Conservation (phyloP, 2,888 invertebrate genomes). For the Spisula subtruncata region DNA sequence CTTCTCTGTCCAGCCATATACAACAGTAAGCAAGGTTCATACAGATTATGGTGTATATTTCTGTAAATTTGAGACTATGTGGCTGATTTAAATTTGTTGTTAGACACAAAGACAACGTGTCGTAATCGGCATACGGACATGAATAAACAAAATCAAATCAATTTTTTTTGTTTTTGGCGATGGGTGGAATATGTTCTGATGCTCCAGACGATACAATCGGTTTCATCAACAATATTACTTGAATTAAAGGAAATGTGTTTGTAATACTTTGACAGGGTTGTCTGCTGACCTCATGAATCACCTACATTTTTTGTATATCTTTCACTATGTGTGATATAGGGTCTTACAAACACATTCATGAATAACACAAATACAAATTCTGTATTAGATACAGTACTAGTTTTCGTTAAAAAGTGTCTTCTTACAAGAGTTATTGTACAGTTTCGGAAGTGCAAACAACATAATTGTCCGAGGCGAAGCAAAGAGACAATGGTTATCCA, state of each 20-base stretch:
- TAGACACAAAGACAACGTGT: not conserved
- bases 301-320: too few species aligned
- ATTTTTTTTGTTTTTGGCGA: not conserved
- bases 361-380: not conserved
- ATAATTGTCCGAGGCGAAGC: too few species aligned
- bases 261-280: not conserved
- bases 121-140: not conserved
- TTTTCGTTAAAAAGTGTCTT: too few species aligned
- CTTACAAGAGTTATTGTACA: too few species aligned
- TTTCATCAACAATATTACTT: not conserved
- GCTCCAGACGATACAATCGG: not conserved
- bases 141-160: conserved; percentile 3
- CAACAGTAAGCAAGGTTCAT: too few species aligned
- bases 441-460: too few species aligned
- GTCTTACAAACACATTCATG: not conserved
- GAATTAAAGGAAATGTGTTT: not conserved
- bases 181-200: not conserved
- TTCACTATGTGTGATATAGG: not conserved
- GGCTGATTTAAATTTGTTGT: not conserved
- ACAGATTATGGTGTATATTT: too few species aligned
- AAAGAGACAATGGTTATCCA: too few species aligned
- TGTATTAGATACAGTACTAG: too few species aligned
- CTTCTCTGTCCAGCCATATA: too few species aligned
- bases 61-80: not conserved
- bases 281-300: not conserved